Conservation (phyloP, 2,113 vertebrate species). For the Gorsachius goisagi region DNA sequence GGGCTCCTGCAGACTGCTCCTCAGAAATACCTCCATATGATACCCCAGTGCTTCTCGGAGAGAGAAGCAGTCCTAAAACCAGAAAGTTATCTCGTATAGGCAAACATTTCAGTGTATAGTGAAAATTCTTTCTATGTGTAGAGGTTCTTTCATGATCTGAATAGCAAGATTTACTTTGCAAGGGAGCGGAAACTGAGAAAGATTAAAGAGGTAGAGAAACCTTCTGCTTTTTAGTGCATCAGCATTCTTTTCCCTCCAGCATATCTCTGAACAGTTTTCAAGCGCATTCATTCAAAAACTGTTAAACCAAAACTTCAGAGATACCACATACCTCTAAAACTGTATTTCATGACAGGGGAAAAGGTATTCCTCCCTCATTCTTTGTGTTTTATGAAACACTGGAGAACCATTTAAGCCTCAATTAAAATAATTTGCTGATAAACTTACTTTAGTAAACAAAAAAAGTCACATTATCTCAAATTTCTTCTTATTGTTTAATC, state of each 20-base stretch:
- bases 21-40: background rate
- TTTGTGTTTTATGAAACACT: background rate
- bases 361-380: background rate
- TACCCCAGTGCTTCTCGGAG: background rate
- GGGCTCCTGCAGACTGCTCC: background rate
- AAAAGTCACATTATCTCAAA: background rate
- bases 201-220: background rate
- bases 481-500: slow-evolving; percentile 22
- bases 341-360: background rate
- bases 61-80: background rate
- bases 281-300: background rate
- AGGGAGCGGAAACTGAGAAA: background rate
- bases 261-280: background rate
- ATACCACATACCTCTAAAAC: background rate
- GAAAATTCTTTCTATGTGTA: background rate
- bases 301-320: background rate
- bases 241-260: background rate
- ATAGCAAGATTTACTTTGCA: background rate
- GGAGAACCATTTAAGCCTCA: background rate
- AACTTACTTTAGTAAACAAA: background rate
- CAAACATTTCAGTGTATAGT: background rate
- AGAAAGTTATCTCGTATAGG: background rate
- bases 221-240: background rate
- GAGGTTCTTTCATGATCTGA: background rate
- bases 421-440: slow-evolving; percentile 1